A percentile compares a stretch with the other conserved stretches of the same genome.
These are phyloP conservation scores for Bambusicola thoracicus DNA, from an alignment of 2,113 vertebrate genomes.

Conservation along the genomic window DNA sequence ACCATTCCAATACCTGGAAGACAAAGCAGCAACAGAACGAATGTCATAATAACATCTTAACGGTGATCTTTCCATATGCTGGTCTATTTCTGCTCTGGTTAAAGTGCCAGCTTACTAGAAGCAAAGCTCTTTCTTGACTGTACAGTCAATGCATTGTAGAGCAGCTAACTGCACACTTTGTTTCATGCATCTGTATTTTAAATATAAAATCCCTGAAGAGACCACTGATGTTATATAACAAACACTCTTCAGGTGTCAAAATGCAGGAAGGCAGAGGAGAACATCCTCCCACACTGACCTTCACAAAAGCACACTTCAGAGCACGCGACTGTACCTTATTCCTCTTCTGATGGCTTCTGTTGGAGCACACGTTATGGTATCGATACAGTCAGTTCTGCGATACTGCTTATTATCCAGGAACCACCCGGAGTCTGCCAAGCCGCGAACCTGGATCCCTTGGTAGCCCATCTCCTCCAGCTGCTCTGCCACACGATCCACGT, in stretches of 20 bases:
- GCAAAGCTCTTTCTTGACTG: background rate
- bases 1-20: conserved; percentile 91
- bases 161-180: background rate
- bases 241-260: background rate
- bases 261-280: background rate
- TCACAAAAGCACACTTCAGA: background rate
- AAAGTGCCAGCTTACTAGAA: background rate
- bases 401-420: conserved; percentile 98
- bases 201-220: background rate
- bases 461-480: conserved; percentile 90
- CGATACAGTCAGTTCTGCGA: conserved; percentile 89
- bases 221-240: background rate
- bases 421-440: conserved; percentile 95
- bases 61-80: background rate
- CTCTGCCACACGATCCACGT: conserved; percentile 92
- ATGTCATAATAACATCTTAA: background rate
- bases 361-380: conserved; percentile 89
- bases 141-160: background rate
- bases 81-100: background rate
- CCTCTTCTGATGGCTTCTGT: conserved; percentile 95
- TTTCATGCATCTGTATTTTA: background rate
- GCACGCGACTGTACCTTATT: conserved; percentile 84
- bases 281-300: background rate
- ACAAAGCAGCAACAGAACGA: background rate
- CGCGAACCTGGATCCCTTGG: conserved; percentile 90